phyloP scores from a whole-genome alignment of 2,888 invertebrate genomes.

The Cybosia mesomella region DNA sequence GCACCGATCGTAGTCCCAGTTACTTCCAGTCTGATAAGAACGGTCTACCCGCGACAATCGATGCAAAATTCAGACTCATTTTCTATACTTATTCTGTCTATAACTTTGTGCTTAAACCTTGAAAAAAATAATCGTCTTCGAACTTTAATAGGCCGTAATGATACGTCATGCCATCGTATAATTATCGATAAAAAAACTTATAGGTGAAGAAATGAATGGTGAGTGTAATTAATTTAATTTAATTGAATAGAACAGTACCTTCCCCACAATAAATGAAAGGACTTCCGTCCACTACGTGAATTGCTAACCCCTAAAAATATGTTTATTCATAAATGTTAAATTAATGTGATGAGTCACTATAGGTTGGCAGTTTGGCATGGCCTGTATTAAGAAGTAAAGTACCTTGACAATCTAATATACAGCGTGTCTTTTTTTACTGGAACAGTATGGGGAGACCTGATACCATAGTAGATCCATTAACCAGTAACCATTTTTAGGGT shows the following conservation, averaged over 20 bases:
- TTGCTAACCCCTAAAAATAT: not conserved
- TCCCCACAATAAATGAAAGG: not conserved
- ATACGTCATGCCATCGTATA: not conserved
- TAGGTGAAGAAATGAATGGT: not conserved
- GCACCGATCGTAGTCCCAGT: not conserved
- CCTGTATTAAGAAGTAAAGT: not conserved
- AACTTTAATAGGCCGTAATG: not conserved
- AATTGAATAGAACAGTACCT: not conserved
- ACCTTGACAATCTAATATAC: not conserved
- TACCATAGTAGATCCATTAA: no score
- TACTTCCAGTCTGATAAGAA: not conserved
- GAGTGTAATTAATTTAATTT: not conserved
- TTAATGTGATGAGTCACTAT: not conserved
- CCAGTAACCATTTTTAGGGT: no score
- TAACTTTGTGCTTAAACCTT: not conserved
- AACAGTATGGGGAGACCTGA: no score
- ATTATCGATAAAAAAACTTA: not conserved
- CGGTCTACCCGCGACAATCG: not conserved
- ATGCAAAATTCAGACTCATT: not conserved
- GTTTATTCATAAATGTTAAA: not conserved
- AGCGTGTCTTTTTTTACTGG: not conserved
- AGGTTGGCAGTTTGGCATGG: not conserved
- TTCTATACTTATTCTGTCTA: not conserved
- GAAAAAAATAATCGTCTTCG: slow-evolving; percentile 1
- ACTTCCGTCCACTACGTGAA: not conserved